Base-by-base conservation (phyloP, 1,140 invertebrate genomes). In the Drosophila sucinea region DNA sequence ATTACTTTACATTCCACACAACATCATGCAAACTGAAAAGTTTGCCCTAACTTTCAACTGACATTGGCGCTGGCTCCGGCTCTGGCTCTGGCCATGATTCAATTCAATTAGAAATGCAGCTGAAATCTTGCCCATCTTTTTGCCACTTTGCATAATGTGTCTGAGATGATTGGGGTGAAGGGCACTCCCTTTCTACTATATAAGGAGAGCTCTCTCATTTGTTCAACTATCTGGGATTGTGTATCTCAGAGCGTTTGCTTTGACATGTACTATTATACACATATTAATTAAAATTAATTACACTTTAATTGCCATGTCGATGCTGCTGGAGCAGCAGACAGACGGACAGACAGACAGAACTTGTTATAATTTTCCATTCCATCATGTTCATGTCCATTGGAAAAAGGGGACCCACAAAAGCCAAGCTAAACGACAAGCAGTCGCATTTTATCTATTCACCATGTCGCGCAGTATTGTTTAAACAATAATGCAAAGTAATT, bases 401-500 rank as follows among this genome's bases (percentile, higher is more conserved):
- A 72, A 70, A 69, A 17, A 17, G 17, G 17, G 71, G 64, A 71
- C 35, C 11, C 17, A 17, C 17, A 17, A 17, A 17, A 17, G 17
- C 61, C 65, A 70, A 60, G 56, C 58, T 67, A 67, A 61, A 67
- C 72, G 68, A 62, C 66, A 38, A 38, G 35, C 10, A 64, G 64
- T 63, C 63, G 23, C 7, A 10, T 51, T 27, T 51, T 51, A 51
- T 51, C 44, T 51, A 35, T 41, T 58, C 38, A 47, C 54, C 57
- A 63, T 57, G 58, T 69, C 79, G 75, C 79, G 75, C 82, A 87
- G 60, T 77, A 71, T 63, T 56, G 62, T 86, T 86, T 73, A 79
- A 69, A 69, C 69, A 82, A 82, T 87, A 83, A 89, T 77, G 83
- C 83, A 73, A 67, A 83, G 84, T 83, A 87, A 87, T 87, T 87